Base-by-base conservation (phyloP, 2,797 vertebrate species). In the Orestias chungarensis region DNA sequence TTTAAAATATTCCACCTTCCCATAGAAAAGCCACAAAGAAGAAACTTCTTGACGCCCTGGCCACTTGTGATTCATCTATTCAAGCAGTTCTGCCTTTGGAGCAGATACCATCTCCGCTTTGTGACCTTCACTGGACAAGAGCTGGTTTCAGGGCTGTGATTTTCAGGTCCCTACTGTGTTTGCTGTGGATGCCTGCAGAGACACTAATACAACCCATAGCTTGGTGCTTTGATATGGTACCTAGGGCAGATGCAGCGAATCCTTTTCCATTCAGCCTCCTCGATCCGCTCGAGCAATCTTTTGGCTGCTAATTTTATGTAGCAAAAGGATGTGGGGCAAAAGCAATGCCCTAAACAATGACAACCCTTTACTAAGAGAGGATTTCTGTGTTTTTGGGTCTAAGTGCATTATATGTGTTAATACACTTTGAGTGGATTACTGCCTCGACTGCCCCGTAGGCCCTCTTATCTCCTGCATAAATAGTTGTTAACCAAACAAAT, bases 41-140 rank as follows among this genome's bases (percentile, higher is more conserved):
- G 42, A n/a, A 31, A 49, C 46, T 61, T 52, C 44, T 69, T 54
- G 49, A 68, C 25, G 57, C 47, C 40, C 20, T 10, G 12, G 46
- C 76, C 81, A 80, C 78, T 90, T 91, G 82, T 80, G 83, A 90
- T 86, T 89, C 88, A 88, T 91, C 83, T 86, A 89, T 90, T 92
- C 87, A 81, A 69, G 76, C 52, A 62, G 74, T 71, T 61, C 72
- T 76, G 72, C 71, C 77, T 80, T 70, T 71, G 73, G 76, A 83
- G 69, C 81, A 77, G 80, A 84, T 71, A 74, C 14, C 47, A 61
- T 82, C 79, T 76, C 65, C 46, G 50, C 81, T 83, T 66, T 29
- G 27, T 88, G 88, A 91, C 90, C 89, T 90, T 87, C 75, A 84
- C 42, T 69, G 88, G 89, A 89, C 87, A 91, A 82, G 79, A 75